These are phyloP conservation scores for Budorcas taxicolor DNA, from an alignment of 2,113 vertebrate species.

Conservation along the genomic window DNA sequence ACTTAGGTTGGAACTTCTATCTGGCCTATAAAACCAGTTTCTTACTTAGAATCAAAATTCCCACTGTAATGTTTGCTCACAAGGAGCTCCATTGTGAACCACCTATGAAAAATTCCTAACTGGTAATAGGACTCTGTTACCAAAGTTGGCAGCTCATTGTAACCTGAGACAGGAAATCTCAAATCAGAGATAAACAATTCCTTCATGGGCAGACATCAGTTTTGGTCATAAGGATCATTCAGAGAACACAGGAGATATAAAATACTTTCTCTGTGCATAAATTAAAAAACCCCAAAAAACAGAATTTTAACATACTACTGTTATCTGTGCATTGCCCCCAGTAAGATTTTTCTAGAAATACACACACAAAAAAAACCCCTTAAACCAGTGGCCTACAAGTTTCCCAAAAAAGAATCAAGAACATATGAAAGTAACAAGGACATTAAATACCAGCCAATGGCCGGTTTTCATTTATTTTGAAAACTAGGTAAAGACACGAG, in stretches of 20 bases:
- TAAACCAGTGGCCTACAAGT: neutral
- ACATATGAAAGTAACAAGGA: neutral
- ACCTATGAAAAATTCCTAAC: neutral
- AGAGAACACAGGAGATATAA: neutral
- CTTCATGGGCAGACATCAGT: neutral
- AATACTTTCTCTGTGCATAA: neutral
- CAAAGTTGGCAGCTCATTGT: neutral
- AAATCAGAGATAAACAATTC: neutral
- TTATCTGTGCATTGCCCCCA: neutral
- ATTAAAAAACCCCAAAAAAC: neutral
- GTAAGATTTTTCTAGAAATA: neutral
- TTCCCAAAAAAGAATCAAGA: neutral
- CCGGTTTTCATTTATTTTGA: conserved; percentile 5
- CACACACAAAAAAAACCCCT: neutral
- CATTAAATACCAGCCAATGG: neutral
- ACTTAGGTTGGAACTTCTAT: neutral
- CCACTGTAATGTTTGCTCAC: neutral
- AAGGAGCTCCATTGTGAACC: neutral
- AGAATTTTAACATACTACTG: neutral
- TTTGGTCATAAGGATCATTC: neutral
- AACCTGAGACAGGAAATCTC: neutral
- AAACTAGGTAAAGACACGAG: conserved; percentile 52
- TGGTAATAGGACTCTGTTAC: neutral
- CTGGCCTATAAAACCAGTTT: neutral
- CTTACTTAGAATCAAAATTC: neutral